Conservation (phyloP, 2,797 vertebrate species). For the Myotis findleyi region DNA sequence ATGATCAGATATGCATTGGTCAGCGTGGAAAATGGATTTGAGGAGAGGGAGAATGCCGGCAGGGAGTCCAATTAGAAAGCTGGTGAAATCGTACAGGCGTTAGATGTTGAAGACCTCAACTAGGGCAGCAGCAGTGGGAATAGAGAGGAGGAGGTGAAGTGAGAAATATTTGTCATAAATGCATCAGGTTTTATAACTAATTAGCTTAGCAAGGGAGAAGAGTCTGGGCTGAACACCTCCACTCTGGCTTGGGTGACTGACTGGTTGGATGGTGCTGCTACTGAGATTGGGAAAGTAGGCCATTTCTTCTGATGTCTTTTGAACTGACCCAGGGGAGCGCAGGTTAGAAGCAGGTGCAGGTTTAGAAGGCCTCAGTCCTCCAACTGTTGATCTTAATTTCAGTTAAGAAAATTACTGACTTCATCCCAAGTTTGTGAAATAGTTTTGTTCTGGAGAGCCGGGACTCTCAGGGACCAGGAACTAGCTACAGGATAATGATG, state of each 20-base stretch:
- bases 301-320: conserved; percentile 22
- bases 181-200: conserved; percentile 20
- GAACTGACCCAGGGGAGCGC: not conserved
- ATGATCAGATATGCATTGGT: not conserved
- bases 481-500: not conserved
- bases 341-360: not conserved
- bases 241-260: not conserved
- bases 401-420: conserved; percentile 25
- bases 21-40: conserved; percentile 1
- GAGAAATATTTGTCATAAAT: not conserved
- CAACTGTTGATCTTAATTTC: not conserved
- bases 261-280: not conserved
- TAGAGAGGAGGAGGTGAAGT: conserved; percentile 21
- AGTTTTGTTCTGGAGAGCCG: not conserved
- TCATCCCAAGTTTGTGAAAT: not conserved
- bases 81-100: not conserved
- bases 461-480: not conserved
- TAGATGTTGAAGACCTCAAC: not conserved
- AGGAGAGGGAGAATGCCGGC: conserved; percentile 1
- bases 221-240: not conserved
- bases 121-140: conserved; percentile 13
- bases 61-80: conserved; percentile 28
- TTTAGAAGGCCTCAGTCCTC: not conserved
- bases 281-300: conserved; percentile 15
- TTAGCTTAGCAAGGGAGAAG: conserved; percentile 23